Evolutionary conservation across 2,113 vertebrate species (phyloP).

Genomic region (Natator depressus): DNA sequence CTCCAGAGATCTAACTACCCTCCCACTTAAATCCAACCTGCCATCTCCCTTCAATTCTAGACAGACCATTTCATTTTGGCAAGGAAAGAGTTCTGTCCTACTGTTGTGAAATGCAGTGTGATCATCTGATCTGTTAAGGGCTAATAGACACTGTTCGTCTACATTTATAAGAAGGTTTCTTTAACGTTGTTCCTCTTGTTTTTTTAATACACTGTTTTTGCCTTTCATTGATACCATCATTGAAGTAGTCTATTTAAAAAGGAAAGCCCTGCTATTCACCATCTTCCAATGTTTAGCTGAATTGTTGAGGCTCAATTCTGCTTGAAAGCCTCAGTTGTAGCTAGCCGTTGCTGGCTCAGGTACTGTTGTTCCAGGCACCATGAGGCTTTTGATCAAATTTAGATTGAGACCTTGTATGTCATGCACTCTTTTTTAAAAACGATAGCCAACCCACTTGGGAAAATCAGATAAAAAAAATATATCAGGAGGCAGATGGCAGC

Average conservation of each 20-base stretch:
- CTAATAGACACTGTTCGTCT: neutral
- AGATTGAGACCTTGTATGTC: neutral
- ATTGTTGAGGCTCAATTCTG: neutral
- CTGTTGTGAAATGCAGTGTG: neutral
- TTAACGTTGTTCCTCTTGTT: neutral
- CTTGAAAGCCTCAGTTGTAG: neutral
- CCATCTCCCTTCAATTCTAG: neutral
- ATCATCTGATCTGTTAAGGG: neutral
- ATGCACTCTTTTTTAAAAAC: neutral
- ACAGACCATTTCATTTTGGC: neutral
- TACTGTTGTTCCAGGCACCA: neutral
- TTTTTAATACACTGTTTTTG: neutral
- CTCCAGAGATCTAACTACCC: neutral
- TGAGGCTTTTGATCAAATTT: neutral
- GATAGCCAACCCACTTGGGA: neutral
- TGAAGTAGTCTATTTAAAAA: neutral
- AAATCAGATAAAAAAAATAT: neutral
- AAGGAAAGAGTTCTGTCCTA: neutral
- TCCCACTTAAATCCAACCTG: neutral
- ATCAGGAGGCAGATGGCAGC: neutral
- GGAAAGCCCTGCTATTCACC: fast-evolving
- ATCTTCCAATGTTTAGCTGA: too few relatives aligned
- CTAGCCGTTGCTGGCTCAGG: neutral
- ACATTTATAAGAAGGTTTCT: slow-evolving; percentile 2
- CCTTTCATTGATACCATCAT: fast-evolving